Conservation (phyloP, 2,888 invertebrate genomes). For the Onchidella celtica region DNA sequence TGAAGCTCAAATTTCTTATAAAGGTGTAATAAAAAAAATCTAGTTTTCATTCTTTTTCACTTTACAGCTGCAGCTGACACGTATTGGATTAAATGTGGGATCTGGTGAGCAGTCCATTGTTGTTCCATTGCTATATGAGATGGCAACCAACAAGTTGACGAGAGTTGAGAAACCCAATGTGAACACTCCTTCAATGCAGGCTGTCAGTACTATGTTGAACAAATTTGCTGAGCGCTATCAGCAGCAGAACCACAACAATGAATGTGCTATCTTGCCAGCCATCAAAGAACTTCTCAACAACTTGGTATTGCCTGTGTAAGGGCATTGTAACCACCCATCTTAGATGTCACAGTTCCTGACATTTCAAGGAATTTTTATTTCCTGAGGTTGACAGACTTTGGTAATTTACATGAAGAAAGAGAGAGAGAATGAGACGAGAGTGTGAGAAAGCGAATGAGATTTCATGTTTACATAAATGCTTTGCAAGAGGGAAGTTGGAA, state of each 20-base stretch:
- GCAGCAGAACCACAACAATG: conserved; percentile 81
- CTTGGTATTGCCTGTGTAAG: conserved; percentile 87
- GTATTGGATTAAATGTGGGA: conserved; percentile 82
- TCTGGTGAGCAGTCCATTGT: conserved; percentile 88
- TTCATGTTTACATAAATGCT: too few relatives aligned
- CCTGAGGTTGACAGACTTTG: too few relatives aligned
- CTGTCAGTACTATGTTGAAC: conserved; percentile 75
- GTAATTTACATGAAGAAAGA: neutral
- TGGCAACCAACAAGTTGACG: conserved; percentile 85
- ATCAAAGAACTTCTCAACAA: conserved; percentile 92
- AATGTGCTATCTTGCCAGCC: conserved; percentile 95
- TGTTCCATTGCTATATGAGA: conserved; percentile 94
- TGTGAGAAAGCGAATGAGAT: too few relatives aligned
- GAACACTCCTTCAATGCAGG: conserved; percentile 62
- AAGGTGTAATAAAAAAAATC: too few relatives aligned
- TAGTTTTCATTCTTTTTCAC: too few relatives aligned
- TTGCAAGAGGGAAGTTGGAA: too few relatives aligned
- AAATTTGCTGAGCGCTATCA: conserved; percentile 76
- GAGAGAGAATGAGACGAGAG: too few relatives aligned
- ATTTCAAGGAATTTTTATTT: too few relatives aligned
- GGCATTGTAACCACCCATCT: too few relatives aligned
- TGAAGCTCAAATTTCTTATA: too few relatives aligned
- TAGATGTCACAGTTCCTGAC: too few relatives aligned
- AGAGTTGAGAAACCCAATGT: conserved; percentile 81
- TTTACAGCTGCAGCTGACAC: conserved; percentile 88